These are phyloP conservation scores for Agrotis clavis DNA, from an alignment of 2,888 invertebrate genomes.

Conservation along the genomic window DNA sequence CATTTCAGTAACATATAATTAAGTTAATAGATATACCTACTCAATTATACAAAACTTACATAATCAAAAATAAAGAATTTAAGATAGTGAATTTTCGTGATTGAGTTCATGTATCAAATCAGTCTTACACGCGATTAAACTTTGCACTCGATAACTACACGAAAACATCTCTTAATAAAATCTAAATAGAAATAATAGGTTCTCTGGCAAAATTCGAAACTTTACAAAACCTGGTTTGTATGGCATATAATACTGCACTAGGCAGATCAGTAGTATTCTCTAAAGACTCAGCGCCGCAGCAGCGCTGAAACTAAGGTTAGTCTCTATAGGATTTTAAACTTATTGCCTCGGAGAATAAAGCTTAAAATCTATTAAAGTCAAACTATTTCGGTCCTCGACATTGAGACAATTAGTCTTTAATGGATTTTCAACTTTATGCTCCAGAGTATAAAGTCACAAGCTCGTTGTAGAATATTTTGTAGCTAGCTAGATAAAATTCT, in stretches of 20 bases:
- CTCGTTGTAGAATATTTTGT: no score
- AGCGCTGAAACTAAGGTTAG: no score
- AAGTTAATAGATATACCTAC: slow-evolving; percentile 48
- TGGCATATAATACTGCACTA: slow-evolving; percentile 12
- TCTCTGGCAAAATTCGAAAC: slow-evolving; percentile 36
- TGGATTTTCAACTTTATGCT: no score
- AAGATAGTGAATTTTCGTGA: slow-evolving; percentile 56
- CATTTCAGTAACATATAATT: slow-evolving; percentile 48
- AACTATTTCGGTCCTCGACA: no score
- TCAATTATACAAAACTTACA: slow-evolving; percentile 62
- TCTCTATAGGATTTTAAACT: no score
- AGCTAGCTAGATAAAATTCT: neutral
- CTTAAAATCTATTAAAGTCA: no score
- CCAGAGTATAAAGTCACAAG: no score
- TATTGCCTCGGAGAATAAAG: no score
- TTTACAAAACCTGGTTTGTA: slow-evolving; percentile 19
- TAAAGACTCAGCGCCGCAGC: no score
- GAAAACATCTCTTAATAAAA: slow-evolving; percentile 28
- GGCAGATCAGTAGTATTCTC: no score
- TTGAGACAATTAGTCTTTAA: no score
- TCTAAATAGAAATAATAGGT: slow-evolving; percentile 21
- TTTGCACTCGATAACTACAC: slow-evolving; percentile 47
- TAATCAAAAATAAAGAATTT: slow-evolving; percentile 70
- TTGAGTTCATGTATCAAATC: slow-evolving; percentile 80
- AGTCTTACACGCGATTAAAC: slow-evolving; percentile 74